Base-by-base conservation (phyloP, 2,113 vertebrate species). In the Ceratotherium simum region DNA sequence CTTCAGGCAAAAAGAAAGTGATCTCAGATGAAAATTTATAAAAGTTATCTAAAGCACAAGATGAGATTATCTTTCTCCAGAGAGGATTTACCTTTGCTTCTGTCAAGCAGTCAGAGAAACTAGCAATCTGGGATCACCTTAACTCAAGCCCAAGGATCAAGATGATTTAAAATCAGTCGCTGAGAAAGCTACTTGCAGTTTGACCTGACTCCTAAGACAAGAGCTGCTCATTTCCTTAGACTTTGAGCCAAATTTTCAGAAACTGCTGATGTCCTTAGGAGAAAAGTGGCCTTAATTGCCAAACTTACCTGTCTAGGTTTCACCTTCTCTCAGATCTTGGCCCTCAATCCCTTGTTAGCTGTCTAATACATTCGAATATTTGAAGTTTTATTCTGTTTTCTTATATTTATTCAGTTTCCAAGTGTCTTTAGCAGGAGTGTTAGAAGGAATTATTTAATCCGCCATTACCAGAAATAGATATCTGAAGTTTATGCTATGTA, bases 401-500 rank as follows among this genome's bases (percentile, higher is more conserved):
- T 81, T 46, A 20, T 29, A 5, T 83, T 62, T 62, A 62, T 36
- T 31, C 67, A 78, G 65, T 91, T 95, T 96, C 79, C 29, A 78
- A 65, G 64, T 92, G 80, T 97, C n/a, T 92, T 90, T 94, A 97
- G 70, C 42, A 95, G 29, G 18, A 90, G 42, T 92, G 36, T 92
- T 79, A 79, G 80, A 81, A 87, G 39, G 93, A 87, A 94, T 92
- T 82, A 95, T 90, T 95, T 90, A 96, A 95, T 90, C 20, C 4
- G 14, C 25, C 85, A 76, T 75, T 93, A 90, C 51, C 76, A 95
- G 89, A 86, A 94, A 90, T 90, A 95, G 46, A 81, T 87, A 9
- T 90, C 58, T 95, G 56, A 96, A 75, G 75, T 96, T 95, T 87
- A 69, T 90, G 64, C 90, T 96, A 80, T 96, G 65, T 92, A 96